A percentile compares a stretch with the other conserved stretches of the same genome.
Conservation (phyloP, 2,888 invertebrate genomes). For the Rutpela maculata region DNA sequence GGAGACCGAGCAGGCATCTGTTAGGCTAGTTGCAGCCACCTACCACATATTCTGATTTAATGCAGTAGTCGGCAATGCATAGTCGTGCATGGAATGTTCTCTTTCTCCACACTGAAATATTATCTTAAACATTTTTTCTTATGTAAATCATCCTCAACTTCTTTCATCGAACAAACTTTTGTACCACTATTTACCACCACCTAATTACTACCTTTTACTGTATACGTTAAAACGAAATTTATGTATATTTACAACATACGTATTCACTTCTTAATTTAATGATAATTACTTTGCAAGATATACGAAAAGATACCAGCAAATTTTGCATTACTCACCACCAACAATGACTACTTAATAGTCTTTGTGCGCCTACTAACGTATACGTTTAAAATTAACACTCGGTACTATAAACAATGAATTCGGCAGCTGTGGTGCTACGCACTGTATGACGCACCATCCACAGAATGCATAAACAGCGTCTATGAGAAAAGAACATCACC, state of each 20-base stretch:
- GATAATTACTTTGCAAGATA: background rate
- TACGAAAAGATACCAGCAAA: background rate
- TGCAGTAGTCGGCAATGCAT: too few species aligned
- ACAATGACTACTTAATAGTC: background rate
- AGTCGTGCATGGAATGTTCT: too few species aligned
- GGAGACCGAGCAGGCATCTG: too few species aligned
- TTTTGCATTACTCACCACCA: background rate
- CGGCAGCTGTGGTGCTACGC: background rate
- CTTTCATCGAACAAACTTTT: too few species aligned
- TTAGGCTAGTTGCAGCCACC: too few species aligned
- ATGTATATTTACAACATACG: background rate
- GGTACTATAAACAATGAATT: background rate
- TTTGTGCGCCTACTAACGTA: background rate
- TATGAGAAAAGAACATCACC: constrained; percentile 12
- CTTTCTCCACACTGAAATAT: too few species aligned
- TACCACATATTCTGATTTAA: too few species aligned
- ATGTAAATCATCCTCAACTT: too few species aligned
- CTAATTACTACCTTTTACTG: too few species aligned
- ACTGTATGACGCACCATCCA: constrained; percentile 4
- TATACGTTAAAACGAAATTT: too few species aligned
- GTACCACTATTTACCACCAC: too few species aligned
- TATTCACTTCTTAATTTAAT: background rate
- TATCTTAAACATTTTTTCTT: too few species aligned
- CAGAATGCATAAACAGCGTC: background rate
- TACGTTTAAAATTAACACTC: background rate